Evolutionary conservation across 2,797 vertebrate genomes (phyloP), one percentile per base, ranked within the genome.

Genomic region (Chelon auratus): DNA sequence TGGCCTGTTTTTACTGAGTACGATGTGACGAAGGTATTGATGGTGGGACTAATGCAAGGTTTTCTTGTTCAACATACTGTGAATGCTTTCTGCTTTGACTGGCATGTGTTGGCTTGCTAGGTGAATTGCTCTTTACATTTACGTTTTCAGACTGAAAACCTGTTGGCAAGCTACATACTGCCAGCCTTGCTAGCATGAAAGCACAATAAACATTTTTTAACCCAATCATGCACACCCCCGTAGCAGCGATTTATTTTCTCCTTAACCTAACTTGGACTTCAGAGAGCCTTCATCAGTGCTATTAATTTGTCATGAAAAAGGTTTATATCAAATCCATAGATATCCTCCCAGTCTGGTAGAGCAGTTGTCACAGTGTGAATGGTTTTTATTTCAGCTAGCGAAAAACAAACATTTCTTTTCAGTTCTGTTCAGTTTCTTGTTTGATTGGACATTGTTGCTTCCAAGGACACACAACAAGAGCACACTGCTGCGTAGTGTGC

Each of bases 361-460:
- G 18, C 61, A 58, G 55, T 22, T 57, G 14, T 60, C 15, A 39
- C 8, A 13, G 9, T 62, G 40, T 64, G n/a, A 76, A 64, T 26
- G 57, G 37, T 69, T 79, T 26, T 48, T 63, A 47, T 59, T 66
- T 45, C 9, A 62, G 37, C 37, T n/a, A 42, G 39, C 30, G 37
- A 56, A 78, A 75, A 58, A 11, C 22, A 24, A 76, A 11, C 33
- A 24, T 45, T 42, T 63, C 52, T 66, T 60, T 30, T 37, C 18
- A 45, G 2, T 13, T 63, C 18, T 42, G 47, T 72, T 13, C 39
- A 24, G 39, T 40, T 59, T 37, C 63, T 30, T 48, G 18, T 81
- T 39, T 78, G 56, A 69, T 62, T 65, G 67, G 65, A 62, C 68
- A 15, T 67, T 59, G 24, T 75, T 47, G 57, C 68, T 64, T 83